Percentiles rank a stretch among this genome's conserved stretches.
Conservation (phyloP, 2,888 invertebrate genomes). For the Camptogramma bilineatum region DNA sequence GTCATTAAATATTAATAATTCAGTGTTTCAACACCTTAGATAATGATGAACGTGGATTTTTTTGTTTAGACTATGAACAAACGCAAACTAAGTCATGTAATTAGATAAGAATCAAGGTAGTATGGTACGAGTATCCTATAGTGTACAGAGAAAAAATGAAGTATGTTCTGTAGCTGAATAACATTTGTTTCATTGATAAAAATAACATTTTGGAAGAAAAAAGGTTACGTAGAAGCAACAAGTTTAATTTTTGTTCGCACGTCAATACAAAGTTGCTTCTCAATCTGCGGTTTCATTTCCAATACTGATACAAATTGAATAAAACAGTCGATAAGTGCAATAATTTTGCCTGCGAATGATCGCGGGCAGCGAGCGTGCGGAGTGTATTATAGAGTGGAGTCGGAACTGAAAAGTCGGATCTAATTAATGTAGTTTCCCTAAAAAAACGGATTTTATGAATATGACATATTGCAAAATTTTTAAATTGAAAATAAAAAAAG, state of each 20-base stretch:
- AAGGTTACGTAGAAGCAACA: neutral
- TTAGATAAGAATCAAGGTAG: no score
- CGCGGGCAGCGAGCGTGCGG: constrained; percentile 62
- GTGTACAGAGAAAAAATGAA: no score
- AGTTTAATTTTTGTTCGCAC: constrained; percentile 7
- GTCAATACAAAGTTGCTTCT: constrained; percentile 18
- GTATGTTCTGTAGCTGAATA: no score
- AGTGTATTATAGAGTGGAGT: constrained; percentile 14
- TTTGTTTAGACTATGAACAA: neutral
- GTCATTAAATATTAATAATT: constrained; percentile 24
- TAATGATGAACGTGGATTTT: neutral
- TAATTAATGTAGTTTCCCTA: neutral
- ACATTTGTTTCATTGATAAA: neutral
- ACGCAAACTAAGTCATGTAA: no score
- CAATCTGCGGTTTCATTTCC: constrained; percentile 36
- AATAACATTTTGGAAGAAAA: neutral
- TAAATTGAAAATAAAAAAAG: no score
- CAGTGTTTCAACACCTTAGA: constrained; percentile 23
- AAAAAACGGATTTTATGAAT: constrained; percentile 7
- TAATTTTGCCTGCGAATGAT: constrained; percentile 53
- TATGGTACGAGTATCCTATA: no score
- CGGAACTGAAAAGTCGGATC: neutral
- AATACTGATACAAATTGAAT: constrained; percentile 45
- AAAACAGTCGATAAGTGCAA: constrained; percentile 42
- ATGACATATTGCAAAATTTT: neutral